Evolutionary conservation across 2,888 invertebrate genomes (phyloP).

Genomic region (Thysanoteuthis rhombus): DNA sequence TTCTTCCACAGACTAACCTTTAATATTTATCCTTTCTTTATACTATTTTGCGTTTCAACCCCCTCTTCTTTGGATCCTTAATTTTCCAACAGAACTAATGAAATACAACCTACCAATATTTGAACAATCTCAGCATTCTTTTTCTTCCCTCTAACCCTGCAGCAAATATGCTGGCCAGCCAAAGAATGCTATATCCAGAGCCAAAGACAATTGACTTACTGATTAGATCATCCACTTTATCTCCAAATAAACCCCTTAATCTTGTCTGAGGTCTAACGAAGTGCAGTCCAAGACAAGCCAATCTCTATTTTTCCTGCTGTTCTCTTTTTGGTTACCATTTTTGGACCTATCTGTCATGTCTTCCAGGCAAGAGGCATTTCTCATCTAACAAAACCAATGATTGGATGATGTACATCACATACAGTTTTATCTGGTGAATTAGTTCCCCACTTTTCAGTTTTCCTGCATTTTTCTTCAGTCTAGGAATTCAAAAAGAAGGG

Average conservation of each 20-base stretch:
- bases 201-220: constrained; percentile 12
- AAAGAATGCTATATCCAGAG: constrained; percentile 12
- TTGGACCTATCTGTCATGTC: not conserved
- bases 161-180: not conserved
- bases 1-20: no score
- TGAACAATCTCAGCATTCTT: not conserved
- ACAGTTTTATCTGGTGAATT: not conserved
- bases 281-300: constrained; percentile 12
- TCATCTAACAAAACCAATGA: not conserved
- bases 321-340: not conserved
- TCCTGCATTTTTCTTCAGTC: not conserved
- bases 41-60: no score
- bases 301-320: not conserved
- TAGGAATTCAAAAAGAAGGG: not conserved
- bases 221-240: not conserved
- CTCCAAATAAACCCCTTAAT: not conserved
- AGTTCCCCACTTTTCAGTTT: not conserved
- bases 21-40: not conserved
- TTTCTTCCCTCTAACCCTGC: not conserved
- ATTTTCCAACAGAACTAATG: constrained; percentile 12
- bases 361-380: not conserved
- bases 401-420: not conserved
- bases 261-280: not conserved
- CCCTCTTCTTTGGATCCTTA: not conserved
- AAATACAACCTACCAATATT: not conserved